Percentiles rank a stretch among this genome's conserved stretches.
Evolutionary conservation across 2,888 invertebrate genomes (phyloP).

Genomic region (Psylliodes chrysocephalus): DNA sequence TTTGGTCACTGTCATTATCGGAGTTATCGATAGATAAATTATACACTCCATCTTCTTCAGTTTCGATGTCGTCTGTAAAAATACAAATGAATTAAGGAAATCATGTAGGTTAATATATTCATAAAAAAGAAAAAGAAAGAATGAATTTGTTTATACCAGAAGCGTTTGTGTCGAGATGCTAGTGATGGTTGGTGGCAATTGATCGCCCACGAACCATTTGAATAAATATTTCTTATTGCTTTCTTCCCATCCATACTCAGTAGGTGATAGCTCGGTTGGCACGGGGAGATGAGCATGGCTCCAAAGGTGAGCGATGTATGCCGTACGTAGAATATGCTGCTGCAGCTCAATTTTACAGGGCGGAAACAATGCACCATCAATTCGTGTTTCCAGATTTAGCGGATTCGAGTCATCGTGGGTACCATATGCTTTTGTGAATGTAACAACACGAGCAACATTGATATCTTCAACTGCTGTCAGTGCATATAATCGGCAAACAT

Average conservation of each 20-base stretch:
- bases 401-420: background rate
- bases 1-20: background rate
- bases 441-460: constrained; percentile 6
- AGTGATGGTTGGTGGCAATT: constrained; percentile 15
- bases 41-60: background rate
- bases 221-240: constrained; percentile 10
- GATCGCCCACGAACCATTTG: constrained; percentile 18
- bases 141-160: constrained; percentile 8
- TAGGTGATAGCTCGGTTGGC: background rate
- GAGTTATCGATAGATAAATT: background rate
- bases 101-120: constrained; percentile 1
- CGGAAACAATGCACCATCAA: constrained; percentile 1
- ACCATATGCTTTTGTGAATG: background rate
- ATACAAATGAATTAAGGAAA: background rate
- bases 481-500: constrained; percentile 10
- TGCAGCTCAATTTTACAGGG: constrained; percentile 3
- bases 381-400: background rate
- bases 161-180: constrained; percentile 7
- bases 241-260: constrained; percentile 11
- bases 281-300: constrained; percentile 17
- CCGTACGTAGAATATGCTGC: constrained; percentile 10
- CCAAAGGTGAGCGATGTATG: constrained; percentile 12
- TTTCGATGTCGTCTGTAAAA: constrained; percentile 4
- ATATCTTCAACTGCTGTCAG: constrained; percentile 12
- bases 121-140: background rate